phyloP scores from a whole-genome alignment of 2,888 invertebrate species.

The Platycheirus albimanus region DNA sequence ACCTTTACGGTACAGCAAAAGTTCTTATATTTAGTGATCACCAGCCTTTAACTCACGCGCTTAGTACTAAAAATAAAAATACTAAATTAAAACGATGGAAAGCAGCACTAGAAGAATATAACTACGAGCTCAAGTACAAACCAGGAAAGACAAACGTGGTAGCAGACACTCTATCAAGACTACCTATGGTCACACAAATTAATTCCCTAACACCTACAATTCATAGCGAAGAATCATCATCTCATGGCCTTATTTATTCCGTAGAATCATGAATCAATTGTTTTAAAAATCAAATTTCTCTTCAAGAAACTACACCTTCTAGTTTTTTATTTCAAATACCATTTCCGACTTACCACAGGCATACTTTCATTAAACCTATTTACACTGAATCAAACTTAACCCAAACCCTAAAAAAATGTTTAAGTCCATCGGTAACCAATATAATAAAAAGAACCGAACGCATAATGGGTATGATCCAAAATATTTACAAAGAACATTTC shows the following conservation, averaged over 20 bases:
- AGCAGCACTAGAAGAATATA: constrained; percentile 12
- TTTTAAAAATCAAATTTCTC: background rate
- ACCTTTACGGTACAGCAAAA: background rate
- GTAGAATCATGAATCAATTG: background rate
- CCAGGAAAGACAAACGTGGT: constrained; percentile 13
- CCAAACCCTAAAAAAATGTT: background rate
- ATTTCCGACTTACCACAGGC: background rate
- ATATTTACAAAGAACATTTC: background rate
- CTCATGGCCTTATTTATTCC: background rate
- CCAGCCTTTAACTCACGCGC: background rate
- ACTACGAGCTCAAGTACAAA: constrained; percentile 15
- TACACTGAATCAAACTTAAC: background rate
- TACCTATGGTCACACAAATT: background rate
- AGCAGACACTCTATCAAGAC: constrained; percentile 30
- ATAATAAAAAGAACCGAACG: background rate
- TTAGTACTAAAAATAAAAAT: background rate
- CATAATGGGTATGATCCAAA: constrained; percentile 5
- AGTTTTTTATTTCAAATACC: background rate
- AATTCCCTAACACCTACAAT: constrained; percentile 5
- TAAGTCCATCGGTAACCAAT: background rate
- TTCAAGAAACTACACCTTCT: background rate
- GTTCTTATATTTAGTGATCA: too few relatives aligned
- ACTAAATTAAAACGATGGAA: constrained; percentile 22
- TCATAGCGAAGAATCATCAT: constrained; percentile 32
- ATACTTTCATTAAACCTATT: background rate